Evolutionary conservation across 2,888 invertebrate genomes (phyloP).

Genomic region (Lithophane semibrunnea): DNA sequence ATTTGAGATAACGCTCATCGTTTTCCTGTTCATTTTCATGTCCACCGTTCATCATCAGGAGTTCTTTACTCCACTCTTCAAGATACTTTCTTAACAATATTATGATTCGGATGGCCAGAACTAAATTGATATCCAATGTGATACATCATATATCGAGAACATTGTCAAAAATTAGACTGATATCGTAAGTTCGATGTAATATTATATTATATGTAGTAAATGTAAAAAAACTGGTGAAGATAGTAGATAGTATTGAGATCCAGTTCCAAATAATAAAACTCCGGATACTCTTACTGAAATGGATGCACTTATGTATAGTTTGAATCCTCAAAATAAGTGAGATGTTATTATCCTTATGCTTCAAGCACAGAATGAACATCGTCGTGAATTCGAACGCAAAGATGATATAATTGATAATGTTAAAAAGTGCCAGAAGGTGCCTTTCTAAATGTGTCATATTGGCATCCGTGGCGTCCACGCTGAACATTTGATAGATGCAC

Average conservation of each 20-base stretch:
- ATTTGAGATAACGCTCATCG: neutral
- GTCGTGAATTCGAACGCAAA: slow-evolving; percentile 3
- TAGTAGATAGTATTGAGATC: neutral
- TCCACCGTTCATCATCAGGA: neutral
- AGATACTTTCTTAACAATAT: slow-evolving; percentile 22
- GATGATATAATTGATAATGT: neutral
- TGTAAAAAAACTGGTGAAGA: neutral
- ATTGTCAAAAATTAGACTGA: neutral
- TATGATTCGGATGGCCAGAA: slow-evolving; percentile 24
- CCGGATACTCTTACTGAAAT: neutral
- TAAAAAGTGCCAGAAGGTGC: neutral
- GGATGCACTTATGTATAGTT: neutral
- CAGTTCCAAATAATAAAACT: slow-evolving; percentile 24
- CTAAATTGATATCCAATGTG: slow-evolving; percentile 16
- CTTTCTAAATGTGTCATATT: neutral
- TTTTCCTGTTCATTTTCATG: neutral
- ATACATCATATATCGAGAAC: neutral
- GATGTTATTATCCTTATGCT: slow-evolving; percentile 6
- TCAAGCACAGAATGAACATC: neutral
- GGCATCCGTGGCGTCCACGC: neutral
- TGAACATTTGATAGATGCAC: neutral
- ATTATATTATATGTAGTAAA: neutral
- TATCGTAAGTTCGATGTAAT: neutral
- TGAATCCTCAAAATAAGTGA: slow-evolving; percentile 25
- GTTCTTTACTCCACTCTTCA: slow-evolving; percentile 4